Percentiles rank a stretch among this genome's conserved stretches.
Evolutionary conservation across 2,113 vertebrate species (phyloP).

Genomic region (Paralichthys olivaceus): DNA sequence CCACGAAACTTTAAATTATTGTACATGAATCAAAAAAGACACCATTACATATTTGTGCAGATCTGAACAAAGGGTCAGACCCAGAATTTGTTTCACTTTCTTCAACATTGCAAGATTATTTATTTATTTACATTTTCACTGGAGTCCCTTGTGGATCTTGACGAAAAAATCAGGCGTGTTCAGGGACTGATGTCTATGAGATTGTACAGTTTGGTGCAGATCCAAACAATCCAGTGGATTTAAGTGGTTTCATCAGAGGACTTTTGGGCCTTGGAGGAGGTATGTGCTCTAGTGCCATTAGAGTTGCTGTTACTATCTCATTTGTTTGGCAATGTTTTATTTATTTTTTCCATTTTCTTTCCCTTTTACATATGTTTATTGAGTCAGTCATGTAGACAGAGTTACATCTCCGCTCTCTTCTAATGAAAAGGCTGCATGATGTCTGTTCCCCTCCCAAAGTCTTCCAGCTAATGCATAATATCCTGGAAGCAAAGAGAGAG

Average conservation of each 20-base stretch:
- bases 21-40: not conserved
- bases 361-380: not conserved
- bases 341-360: constrained; percentile 2
- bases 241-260: not conserved
- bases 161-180: not conserved
- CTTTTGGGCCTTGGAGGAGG: too few relatives aligned
- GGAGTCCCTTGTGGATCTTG: too few relatives aligned
- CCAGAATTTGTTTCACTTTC: not conserved
- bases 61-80: not conserved
- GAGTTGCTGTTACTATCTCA: not conserved
- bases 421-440: constrained; percentile 14
- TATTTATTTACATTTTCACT: not conserved
- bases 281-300: not conserved
- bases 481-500: constrained; percentile 11
- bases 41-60: not conserved
- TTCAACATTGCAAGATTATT: too few relatives aligned
- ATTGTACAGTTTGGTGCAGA: not conserved
- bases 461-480: constrained; percentile 25
- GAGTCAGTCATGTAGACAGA: not conserved
- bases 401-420: constrained; percentile 1
- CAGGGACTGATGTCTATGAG: not conserved
- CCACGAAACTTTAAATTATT: too few relatives aligned
- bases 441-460: constrained; percentile 9
- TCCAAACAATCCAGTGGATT: not conserved
- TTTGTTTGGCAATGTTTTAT: not conserved